Conservation (phyloP, 1,140 invertebrate genomes). For the Pantala flavescens region DNA sequence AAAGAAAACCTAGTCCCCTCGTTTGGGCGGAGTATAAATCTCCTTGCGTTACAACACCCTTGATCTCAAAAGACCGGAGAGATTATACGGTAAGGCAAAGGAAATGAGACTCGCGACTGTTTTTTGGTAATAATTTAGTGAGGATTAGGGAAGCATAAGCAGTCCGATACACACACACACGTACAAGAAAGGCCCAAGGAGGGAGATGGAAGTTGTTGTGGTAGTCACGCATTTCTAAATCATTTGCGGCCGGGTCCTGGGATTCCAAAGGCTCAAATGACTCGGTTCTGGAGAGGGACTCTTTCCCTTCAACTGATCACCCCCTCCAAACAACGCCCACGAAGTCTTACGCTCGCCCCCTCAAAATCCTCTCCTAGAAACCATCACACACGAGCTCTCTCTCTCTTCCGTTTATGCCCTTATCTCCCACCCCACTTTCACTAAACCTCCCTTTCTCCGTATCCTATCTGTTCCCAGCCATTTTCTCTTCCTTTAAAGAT, state of each 20-base stretch:
- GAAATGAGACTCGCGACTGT: too few relatives aligned
- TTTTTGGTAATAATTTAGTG: too few relatives aligned
- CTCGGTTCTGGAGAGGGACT: not conserved
- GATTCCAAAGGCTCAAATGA: slow-evolving; percentile 1
- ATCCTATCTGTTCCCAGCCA: not conserved
- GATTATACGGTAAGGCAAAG: too few relatives aligned
- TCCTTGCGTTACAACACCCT: too few relatives aligned
- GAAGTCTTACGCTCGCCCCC: not conserved
- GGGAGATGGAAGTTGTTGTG: not conserved
- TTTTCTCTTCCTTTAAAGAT: not conserved
- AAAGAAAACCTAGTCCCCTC: too few relatives aligned
- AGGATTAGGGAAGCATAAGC: too few relatives aligned
- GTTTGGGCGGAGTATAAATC: too few relatives aligned
- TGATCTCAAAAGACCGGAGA: too few relatives aligned
- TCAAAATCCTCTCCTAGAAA: not conserved
- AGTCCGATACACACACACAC: too few relatives aligned
- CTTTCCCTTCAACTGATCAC: not conserved
- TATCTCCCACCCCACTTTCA: not conserved
- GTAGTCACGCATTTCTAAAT: slow-evolving; percentile 5
- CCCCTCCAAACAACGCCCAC: not conserved
- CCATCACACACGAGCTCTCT: not conserved
- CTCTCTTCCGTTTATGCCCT: not conserved
- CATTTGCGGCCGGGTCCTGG: not conserved
- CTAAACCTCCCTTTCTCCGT: not conserved
- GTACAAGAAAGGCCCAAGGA: too few relatives aligned